A percentile compares a stretch with the other conserved stretches of the same genome.
Conservation (phyloP, 2,113 vertebrate genomes). For the Psettodes erumei region DNA sequence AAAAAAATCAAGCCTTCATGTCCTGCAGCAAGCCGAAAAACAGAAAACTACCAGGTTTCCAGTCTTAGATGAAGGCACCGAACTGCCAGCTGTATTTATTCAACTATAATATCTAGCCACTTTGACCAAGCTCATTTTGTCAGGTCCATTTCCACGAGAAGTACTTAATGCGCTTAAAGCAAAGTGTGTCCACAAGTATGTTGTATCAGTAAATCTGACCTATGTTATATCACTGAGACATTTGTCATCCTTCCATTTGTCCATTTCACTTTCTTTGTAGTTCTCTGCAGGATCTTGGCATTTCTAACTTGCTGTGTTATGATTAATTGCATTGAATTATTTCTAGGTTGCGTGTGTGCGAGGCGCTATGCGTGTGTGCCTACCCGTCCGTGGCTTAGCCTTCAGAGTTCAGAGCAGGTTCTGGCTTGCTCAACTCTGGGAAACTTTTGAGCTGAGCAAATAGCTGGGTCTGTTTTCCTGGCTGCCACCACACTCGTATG, state of each 20-base stretch:
- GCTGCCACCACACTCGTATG: conserved; percentile 57
- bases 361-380: conserved; percentile 60
- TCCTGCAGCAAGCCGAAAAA: conserved; percentile 1
- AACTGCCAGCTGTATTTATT: conserved; percentile 36
- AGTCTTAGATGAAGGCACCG: conserved; percentile 1
- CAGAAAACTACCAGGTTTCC: not conserved
- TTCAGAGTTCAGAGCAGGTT: conserved; percentile 80
- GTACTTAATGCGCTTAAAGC: not conserved
- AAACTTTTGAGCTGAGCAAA: conserved; percentile 84
- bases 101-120: conserved; percentile 6
- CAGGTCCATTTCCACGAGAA: conserved; percentile 3
- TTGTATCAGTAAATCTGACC: conserved; percentile 2
- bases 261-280: not conserved
- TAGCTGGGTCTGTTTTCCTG: conserved; percentile 80
- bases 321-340: conserved; percentile 46
- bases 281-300: conserved; percentile 28
- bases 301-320: conserved; percentile 26
- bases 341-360: conserved; percentile 61
- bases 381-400: conserved; percentile 60
- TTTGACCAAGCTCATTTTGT: conserved; percentile 11
- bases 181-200: not conserved
- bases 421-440: conserved; percentile 82
- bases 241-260: not conserved
- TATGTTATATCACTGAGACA: not conserved
- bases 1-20: conserved; percentile 20